Evolutionary conservation across 2,888 invertebrate genomes (phyloP).

Genomic region (Chouioia cunea): DNA sequence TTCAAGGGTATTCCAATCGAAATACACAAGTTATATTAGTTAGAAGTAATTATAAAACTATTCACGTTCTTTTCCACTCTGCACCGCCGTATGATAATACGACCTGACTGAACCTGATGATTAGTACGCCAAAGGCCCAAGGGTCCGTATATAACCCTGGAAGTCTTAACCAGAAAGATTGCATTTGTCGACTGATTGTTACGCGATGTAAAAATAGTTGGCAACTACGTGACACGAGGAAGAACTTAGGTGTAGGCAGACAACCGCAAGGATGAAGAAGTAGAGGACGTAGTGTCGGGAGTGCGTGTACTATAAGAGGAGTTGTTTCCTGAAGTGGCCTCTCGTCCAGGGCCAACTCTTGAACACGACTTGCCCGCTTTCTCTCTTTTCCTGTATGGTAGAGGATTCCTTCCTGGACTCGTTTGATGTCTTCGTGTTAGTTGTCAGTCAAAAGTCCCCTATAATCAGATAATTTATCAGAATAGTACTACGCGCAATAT

Average conservation of each 20-base stretch:
- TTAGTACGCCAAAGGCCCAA: too few species aligned
- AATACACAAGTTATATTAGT: too few species aligned
- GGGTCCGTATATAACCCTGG: too few species aligned
- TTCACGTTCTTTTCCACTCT: too few species aligned
- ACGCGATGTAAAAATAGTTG: constrained; percentile 20
- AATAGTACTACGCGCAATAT: constrained; percentile 43
- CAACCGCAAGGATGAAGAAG: not conserved
- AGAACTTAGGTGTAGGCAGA: not conserved
- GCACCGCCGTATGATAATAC: too few species aligned
- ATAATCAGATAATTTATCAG: constrained; percentile 66
- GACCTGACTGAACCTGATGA: too few species aligned
- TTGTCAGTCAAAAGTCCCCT: constrained; percentile 50
- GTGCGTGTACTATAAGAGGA: not conserved
- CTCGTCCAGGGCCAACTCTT: constrained; percentile 55
- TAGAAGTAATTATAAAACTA: too few species aligned
- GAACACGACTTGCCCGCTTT: constrained; percentile 60
- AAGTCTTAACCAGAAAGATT: too few species aligned
- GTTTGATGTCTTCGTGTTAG: too few species aligned
- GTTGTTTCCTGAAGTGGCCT: constrained; percentile 56
- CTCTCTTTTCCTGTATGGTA: constrained; percentile 36
- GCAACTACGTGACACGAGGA: not conserved
- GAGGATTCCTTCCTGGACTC: constrained; percentile 29
- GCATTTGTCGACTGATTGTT: not conserved
- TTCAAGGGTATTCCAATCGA: too few species aligned
- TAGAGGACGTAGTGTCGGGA: not conserved